These are phyloP conservation scores for Cynopterus brachyotis DNA, from an alignment of 2,113 vertebrate species.

Conservation along the genomic window DNA sequence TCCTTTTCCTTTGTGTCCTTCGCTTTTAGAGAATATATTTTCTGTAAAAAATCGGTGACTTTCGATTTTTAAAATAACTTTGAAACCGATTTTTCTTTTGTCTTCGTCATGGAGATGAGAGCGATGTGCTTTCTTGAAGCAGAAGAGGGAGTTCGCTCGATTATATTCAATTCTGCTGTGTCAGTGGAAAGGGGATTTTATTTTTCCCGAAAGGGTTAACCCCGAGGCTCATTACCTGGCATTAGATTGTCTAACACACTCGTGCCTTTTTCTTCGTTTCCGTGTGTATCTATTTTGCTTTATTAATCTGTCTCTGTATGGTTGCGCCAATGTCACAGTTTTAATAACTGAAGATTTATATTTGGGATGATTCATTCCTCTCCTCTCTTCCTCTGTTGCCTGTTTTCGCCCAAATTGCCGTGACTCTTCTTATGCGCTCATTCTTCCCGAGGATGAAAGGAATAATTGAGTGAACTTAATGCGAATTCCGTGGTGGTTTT, in stretches of 20 bases:
- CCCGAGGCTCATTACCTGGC: not conserved
- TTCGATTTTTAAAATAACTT: not conserved
- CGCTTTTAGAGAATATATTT: not conserved
- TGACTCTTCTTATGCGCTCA: fast-evolving
- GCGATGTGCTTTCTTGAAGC: not conserved
- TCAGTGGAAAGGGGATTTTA: not conserved
- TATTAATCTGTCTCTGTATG: not conserved
- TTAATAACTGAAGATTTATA: not conserved
- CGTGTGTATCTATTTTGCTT: fast-evolving
- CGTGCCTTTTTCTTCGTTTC: not conserved
- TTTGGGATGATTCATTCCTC: fast-evolving
- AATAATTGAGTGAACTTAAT: no score
- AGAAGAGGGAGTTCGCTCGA: not conserved
- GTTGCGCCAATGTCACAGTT: no score
- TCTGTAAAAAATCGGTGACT: no score
- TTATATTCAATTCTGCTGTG: not conserved
- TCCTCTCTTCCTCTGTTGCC: fast-evolving
- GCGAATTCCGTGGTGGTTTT: not conserved
- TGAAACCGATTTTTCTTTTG: not conserved
- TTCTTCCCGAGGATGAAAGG: not conserved
- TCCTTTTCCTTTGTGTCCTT: no score
- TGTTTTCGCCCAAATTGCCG: fast-evolving
- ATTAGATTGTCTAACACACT: not conserved
- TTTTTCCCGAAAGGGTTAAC: not conserved
- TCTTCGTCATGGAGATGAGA: not conserved